Evolutionary conservation across 2,888 invertebrate species (phyloP), one percentile per base, ranked within the genome.

Genomic region (Leptopterna dolabrata): DNA sequence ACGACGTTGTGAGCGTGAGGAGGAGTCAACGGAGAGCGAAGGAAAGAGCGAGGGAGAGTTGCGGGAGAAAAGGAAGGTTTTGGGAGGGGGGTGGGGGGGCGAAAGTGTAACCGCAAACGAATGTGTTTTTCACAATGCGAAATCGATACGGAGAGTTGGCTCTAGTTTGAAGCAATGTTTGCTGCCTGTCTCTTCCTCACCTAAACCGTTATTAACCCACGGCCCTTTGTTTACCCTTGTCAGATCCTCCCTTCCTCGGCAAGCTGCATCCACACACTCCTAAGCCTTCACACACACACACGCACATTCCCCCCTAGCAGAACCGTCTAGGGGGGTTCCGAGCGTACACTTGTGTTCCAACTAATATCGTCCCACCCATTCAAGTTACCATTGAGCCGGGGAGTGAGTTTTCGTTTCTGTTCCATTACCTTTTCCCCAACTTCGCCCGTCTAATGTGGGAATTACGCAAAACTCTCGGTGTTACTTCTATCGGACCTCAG

Each of bases 171-270:
- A 73, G 73, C 41, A 73, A 73, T 73, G 73, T 73, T 73, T 73
- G 73, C 36, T 73, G 73, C 73, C 73, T 73, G 73, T 73, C 73
- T 73, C 73, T 73, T 73, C 41, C 73, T 73, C 73, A 73, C 73
- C 73, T 73, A 73, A 73, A 73, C 73, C 73, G 73, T 73, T 73
- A 73, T 73, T 73, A 73, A 73, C 73, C 73, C 73, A 36, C 73
- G 73, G 36, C 73, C 73, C 73, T 73, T 73, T 73, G 73, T 73
- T 73, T 73, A 73, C 73, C 73, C 73, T 36, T 73, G 73, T 73
- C 73, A 73, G 73, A 73, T 36, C n/a, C 63, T 9, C 13, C 47
- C 13, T 16, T 13, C 16, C 43, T 43, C 43, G 7, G 7, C 43
- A n/a, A 36, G 6, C 14, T 47, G 24, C 24, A 63, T 24, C 9